Evolutionary conservation across 1,140 invertebrate species (phyloP).

Genomic region (Venturia canescens): DNA sequence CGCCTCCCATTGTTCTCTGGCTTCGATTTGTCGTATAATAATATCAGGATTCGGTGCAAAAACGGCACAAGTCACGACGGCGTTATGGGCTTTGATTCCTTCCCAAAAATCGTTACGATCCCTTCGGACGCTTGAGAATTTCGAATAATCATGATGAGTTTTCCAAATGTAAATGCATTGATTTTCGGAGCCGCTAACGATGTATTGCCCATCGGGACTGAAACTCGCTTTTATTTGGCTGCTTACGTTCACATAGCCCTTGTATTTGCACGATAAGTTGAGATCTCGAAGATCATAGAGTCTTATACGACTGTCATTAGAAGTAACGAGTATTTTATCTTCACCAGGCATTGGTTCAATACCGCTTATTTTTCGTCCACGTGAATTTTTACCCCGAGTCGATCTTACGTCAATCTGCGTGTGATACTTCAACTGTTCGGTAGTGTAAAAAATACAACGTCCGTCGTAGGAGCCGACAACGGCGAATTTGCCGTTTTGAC

Average conservation of each 20-base stretch:
- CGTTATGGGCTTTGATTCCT: slow-evolving; percentile 97
- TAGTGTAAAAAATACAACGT: slow-evolving; percentile 98
- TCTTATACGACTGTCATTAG: slow-evolving; percentile 97
- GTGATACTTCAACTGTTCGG: slow-evolving; percentile 98
- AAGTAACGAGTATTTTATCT: slow-evolving; percentile 98
- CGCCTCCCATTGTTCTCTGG: slow-evolving; percentile 78
- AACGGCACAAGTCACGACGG: slow-evolving; percentile 96
- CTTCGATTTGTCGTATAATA: slow-evolving; percentile 88
- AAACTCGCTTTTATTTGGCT: slow-evolving; percentile 99
- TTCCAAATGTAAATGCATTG: slow-evolving; percentile 98
- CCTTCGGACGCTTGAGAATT: slow-evolving; percentile 94
- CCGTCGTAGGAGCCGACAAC: slow-evolving; percentile 99
- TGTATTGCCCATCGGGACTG: slow-evolving; percentile 97
- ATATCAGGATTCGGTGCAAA: slow-evolving; percentile 97
- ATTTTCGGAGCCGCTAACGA: slow-evolving; percentile 98
- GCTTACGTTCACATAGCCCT: slow-evolving; percentile 95
- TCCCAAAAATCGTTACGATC: slow-evolving; percentile 99
- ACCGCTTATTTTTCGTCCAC: slow-evolving; percentile 96
- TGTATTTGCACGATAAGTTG: slow-evolving; percentile 97
- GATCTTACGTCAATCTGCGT: slow-evolving; percentile 98
- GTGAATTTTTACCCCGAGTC: slow-evolving; percentile 94
- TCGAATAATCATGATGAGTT: slow-evolving; percentile 96
- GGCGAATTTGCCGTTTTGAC: slow-evolving; percentile 97
- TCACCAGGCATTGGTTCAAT: slow-evolving; percentile 98
- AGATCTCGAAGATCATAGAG: slow-evolving; percentile 97